Conservation (phyloP, 2,888 invertebrate genomes). For the Lasioglossum malachurum region DNA sequence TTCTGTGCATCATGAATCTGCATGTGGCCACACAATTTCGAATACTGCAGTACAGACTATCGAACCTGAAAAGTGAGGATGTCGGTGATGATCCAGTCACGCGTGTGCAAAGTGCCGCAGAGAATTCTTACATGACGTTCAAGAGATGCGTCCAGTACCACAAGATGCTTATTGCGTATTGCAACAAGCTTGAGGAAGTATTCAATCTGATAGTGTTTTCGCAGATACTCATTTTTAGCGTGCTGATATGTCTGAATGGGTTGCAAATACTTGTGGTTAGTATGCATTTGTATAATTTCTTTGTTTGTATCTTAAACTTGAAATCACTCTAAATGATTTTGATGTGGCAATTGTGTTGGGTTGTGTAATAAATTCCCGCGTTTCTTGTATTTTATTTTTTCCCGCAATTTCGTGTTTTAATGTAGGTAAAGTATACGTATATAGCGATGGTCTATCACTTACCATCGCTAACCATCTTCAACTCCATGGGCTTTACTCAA, state of each 20-base stretch:
- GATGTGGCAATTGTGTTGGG: not conserved
- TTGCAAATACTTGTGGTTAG: conserved; percentile 67
- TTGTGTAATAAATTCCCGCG: too few relatives aligned
- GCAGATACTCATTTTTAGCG: conserved; percentile 59
- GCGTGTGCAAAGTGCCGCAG: not conserved
- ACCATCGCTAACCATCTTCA: too few relatives aligned
- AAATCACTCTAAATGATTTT: not conserved
- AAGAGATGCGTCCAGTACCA: conserved; percentile 57
- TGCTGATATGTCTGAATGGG: conserved; percentile 64
- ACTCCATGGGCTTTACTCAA: too few relatives aligned
- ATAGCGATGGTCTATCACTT: too few relatives aligned
- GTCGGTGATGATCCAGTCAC: not conserved
- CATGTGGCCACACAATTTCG: conserved; percentile 70
- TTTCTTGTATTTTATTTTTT: too few relatives aligned
- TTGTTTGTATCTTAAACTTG: not conserved
- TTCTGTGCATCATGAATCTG: conserved; percentile 65
- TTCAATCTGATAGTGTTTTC: conserved; percentile 47
- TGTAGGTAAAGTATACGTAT: too few relatives aligned
- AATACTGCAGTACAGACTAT: conserved; percentile 66
- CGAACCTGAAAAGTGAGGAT: not conserved
- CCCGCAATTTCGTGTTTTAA: too few relatives aligned
- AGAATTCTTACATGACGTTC: conserved; percentile 40
- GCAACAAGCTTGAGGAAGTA: conserved; percentile 58
- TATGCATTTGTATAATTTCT: not conserved
- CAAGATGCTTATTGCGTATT: conserved; percentile 59